Conservation (phyloP, 2,888 invertebrate genomes). For the Mesodorylaimus sp. region DNA sequence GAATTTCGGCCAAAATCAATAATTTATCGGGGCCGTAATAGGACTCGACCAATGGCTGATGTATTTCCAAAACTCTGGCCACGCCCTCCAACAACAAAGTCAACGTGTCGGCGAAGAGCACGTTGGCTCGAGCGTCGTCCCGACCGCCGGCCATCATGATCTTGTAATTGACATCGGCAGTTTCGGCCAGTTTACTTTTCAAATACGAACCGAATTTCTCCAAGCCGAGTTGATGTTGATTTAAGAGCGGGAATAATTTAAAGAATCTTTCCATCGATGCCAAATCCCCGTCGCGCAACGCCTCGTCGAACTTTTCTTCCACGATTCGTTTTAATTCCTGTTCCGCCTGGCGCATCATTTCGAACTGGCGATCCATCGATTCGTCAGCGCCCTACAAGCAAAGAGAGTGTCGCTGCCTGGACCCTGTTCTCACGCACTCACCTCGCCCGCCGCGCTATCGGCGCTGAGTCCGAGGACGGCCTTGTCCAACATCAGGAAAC, state of each 20-base stretch:
- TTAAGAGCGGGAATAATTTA: slow-evolving; percentile 83
- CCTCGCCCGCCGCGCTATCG: slow-evolving; percentile 54
- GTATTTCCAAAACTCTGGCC: slow-evolving; percentile 44
- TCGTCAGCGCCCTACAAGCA: slow-evolving; percentile 37
- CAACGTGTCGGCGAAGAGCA: slow-evolving; percentile 65
- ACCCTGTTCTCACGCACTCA: slow-evolving; percentile 37
- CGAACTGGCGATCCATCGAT: slow-evolving; percentile 51
- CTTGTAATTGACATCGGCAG: slow-evolving; percentile 21
- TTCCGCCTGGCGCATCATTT: slow-evolving; percentile 55
- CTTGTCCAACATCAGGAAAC: slow-evolving; percentile 35
- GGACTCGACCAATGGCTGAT: slow-evolving; percentile 69
- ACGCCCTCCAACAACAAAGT: slow-evolving; percentile 66
- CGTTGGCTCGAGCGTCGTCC: slow-evolving; percentile 49
- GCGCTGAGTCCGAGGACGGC: slow-evolving; percentile 23
- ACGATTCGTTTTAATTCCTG: slow-evolving; percentile 49
- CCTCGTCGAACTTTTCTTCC: slow-evolving; percentile 66
- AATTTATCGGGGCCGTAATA: slow-evolving; percentile 63
- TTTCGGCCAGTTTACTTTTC: slow-evolving; percentile 37
- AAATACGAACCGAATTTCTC: neutral
- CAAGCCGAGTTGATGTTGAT: slow-evolving; percentile 63
- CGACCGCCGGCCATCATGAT: slow-evolving; percentile 26
- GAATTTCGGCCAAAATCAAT: slow-evolving; percentile 47
- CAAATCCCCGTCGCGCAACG: slow-evolving; percentile 65
- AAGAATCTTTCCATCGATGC: slow-evolving; percentile 81
- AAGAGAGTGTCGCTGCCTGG: slow-evolving; percentile 10